phyloP scores from a whole-genome alignment of 2,797 vertebrate species.

The Mus minutoides region DNA sequence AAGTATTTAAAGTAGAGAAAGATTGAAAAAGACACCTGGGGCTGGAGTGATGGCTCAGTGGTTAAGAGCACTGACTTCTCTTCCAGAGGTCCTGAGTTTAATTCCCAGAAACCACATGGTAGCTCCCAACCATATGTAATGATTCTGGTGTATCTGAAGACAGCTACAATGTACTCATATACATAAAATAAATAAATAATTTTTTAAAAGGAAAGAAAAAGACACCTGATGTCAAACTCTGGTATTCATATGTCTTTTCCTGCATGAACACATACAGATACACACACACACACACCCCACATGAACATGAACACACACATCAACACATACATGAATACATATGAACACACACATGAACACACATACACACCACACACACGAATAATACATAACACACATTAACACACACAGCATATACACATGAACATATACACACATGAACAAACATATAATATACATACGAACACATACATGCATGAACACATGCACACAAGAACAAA shows the following conservation, averaged over 20 bases:
- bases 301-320: not conserved
- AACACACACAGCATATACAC: no score
- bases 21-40: not conserved
- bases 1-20: not conserved
- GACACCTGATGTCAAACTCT: not conserved
- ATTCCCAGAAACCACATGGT: no score
- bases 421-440: not conserved
- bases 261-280: not conserved
- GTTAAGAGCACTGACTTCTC: no score
- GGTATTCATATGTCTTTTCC: not conserved
- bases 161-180: no score
- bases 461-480: not conserved
- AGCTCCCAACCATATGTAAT: no score
- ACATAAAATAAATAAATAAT: no score
- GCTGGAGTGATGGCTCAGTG: no score
- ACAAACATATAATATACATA: not conserved
- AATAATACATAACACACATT: rapidly evolving
- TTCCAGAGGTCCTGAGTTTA: no score
- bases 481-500: not conserved
- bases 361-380: not conserved
- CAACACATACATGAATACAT: no score
- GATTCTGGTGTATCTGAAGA: no score
- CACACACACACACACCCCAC: not conserved
- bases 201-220: not conserved
- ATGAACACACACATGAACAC: not conserved